Percentiles rank a stretch among this genome's conserved stretches.
Conservation (phyloP, 2,797 vertebrate genomes). For the Siniperca obscura region DNA sequence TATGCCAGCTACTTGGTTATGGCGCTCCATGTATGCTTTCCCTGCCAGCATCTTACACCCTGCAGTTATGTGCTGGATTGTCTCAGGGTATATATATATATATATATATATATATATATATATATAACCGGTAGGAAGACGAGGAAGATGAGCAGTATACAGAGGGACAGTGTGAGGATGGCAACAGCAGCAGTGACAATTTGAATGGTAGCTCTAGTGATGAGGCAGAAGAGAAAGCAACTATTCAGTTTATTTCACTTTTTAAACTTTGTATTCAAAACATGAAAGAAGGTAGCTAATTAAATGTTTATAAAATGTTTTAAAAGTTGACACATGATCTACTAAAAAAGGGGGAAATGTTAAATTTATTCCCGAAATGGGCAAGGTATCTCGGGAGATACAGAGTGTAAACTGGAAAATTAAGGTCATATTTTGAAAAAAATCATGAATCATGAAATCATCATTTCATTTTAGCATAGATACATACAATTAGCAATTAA, state of each 20-base stretch:
- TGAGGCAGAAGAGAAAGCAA: too few relatives aligned
- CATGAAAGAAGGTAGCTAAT: neutral
- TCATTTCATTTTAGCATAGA: too few relatives aligned
- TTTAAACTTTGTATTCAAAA: neutral
- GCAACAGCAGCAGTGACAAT: neutral
- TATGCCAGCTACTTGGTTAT: too few relatives aligned
- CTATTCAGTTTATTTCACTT: neutral
- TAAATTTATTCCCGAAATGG: too few relatives aligned
- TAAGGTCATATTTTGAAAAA: too few relatives aligned
- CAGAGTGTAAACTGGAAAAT: neutral
- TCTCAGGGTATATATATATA: too few relatives aligned
- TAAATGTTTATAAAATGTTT: neutral
- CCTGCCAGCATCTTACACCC: too few relatives aligned
- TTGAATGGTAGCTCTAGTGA: neutral
- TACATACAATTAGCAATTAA: too few relatives aligned
- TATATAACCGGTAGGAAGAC: slow-evolving; percentile 1
- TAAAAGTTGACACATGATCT: neutral
- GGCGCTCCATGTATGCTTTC: too few relatives aligned
- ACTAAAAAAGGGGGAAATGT: neutral
- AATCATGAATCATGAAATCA: too few relatives aligned
- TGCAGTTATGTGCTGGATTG: too few relatives aligned
- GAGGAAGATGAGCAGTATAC: neutral
- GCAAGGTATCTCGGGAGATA: neutral
- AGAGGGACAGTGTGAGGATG: neutral
- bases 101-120: too few relatives aligned